phyloP scores from a whole-genome alignment of 2,888 invertebrate species.

The Fragum fragum region DNA sequence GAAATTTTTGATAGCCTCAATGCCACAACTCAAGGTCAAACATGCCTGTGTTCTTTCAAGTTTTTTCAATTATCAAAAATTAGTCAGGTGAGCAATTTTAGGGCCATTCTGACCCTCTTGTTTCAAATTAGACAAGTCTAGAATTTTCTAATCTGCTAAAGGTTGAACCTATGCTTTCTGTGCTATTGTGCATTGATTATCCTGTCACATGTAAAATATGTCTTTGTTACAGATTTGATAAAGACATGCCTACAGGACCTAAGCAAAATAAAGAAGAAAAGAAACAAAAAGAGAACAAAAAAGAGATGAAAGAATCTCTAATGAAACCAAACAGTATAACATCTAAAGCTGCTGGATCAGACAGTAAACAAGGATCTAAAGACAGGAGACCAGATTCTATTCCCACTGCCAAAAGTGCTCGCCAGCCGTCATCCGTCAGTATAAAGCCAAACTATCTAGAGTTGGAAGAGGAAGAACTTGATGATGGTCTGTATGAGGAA shows the following conservation, averaged over 20 bases:
- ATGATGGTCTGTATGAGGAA: conserved; percentile 52
- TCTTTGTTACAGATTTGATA: conserved; percentile 43
- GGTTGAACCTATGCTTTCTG: too few species aligned
- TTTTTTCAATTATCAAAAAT: too few species aligned
- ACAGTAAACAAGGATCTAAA: conserved; percentile 16
- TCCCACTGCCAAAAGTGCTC: conserved; percentile 48
- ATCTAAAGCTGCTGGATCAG: conserved; percentile 28
- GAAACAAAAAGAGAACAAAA: conserved; percentile 39
- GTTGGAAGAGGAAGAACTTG: conserved; percentile 49
- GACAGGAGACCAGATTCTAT: conserved; percentile 51
- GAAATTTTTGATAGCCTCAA: too few species aligned
- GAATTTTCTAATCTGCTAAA: too few species aligned
- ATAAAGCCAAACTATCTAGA: conserved; percentile 56
- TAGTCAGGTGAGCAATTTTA: too few species aligned
- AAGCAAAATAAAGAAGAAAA: conserved; percentile 36
- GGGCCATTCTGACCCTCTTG: too few species aligned
- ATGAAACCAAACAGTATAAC: conserved; percentile 73
- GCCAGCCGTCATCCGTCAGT: conserved; percentile 51
- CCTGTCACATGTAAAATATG: too few species aligned
- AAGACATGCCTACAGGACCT: conserved; percentile 60
- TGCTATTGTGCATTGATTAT: too few species aligned
- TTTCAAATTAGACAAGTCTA: too few species aligned
- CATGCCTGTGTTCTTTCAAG: too few species aligned
- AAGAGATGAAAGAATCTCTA: conserved; percentile 49
- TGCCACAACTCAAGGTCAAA: too few species aligned